Evolutionary conservation across 2,888 invertebrate species (phyloP), one percentile per base, ranked within the genome.

Genomic region (Rhagophthalmus giganteus): DNA sequence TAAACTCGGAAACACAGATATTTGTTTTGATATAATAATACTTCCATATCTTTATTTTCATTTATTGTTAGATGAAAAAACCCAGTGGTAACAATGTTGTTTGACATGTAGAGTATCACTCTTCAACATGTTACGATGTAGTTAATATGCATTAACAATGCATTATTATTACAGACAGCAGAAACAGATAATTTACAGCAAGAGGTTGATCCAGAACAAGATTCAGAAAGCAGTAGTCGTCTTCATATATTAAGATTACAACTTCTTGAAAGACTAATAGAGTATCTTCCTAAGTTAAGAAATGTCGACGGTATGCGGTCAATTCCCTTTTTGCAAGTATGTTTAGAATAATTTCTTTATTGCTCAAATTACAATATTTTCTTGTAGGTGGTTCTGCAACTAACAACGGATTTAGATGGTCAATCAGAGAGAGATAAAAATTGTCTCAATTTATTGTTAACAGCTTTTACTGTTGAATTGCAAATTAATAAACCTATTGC

Each of bases 301-400:
- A 79, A 83, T 33, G 82, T 90, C 55, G 89, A 89, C 12, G 95
- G 95, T 1, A 85, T 91, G 4, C 80, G 91, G 53, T 87, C 90
- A 11, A 91, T 96, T 68, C 95, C 96, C 0, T 91, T 92, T 67
- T 86, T 96, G 72, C 95, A 96, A 83, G 91, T 90, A 57, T 1
- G 11, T 26, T 12, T 38, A 39, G 27, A 9, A 8, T 9, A 8
- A 20, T 45, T 24, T 25, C 8, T 35, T 39, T 12, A 7, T 26
- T 25, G 26, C n/a, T 10, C 9, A 12, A 25, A 15, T 33, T 16
- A 13, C n/a, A 25, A n/a, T 12, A n/a, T 2, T 1, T 7, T 20
- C 20, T 20, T 20, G 20, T 50, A 88, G 87, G 89, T 91, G 12
- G 81, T 95, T 2, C 79, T 94, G 6, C 93, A 94, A 88, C 76